A percentile compares a stretch with the other conserved stretches of the same genome.
Conservation (phyloP, 2,888 invertebrate species). For the Cheiracanthium punctorium region DNA sequence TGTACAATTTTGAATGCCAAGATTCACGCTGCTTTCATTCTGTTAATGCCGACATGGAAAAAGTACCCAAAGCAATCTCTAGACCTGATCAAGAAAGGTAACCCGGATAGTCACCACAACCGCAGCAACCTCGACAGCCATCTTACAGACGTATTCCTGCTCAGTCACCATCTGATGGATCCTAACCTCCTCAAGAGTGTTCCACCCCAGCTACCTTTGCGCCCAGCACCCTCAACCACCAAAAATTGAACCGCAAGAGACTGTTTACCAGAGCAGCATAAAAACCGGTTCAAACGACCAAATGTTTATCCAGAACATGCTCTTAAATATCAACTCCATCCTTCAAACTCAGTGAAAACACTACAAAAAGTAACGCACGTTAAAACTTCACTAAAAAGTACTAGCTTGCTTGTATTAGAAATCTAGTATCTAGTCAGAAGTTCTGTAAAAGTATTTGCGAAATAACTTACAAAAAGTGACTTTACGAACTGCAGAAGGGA, state of each 20-base stretch:
- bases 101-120: conserved; percentile 25
- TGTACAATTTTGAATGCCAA: conserved; percentile 78
- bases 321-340: neutral
- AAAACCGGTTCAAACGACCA: conserved; percentile 31
- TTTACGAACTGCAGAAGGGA: no score
- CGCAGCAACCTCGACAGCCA: conserved; percentile 42
- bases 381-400: conserved; percentile 34
- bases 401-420: conserved; percentile 16
- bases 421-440: no score
- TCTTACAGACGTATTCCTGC: neutral
- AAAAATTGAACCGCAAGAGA: conserved; percentile 31
- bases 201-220: conserved; percentile 30
- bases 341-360: conserved; percentile 5
- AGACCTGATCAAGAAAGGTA: conserved; percentile 31
- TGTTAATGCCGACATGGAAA: conserved; percentile 69
- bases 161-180: conserved; percentile 47
- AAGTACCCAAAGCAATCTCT: conserved; percentile 37
- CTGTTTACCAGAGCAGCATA: conserved; percentile 24
- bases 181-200: conserved; percentile 25
- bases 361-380: neutral
- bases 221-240: neutral
- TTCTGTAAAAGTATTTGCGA: no score
- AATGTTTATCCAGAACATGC: neutral
- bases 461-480: no score
- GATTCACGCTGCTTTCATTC: conserved; percentile 83